Base-by-base conservation (phyloP, 1,140 invertebrate genomes). In the Campodea augens region DNA sequence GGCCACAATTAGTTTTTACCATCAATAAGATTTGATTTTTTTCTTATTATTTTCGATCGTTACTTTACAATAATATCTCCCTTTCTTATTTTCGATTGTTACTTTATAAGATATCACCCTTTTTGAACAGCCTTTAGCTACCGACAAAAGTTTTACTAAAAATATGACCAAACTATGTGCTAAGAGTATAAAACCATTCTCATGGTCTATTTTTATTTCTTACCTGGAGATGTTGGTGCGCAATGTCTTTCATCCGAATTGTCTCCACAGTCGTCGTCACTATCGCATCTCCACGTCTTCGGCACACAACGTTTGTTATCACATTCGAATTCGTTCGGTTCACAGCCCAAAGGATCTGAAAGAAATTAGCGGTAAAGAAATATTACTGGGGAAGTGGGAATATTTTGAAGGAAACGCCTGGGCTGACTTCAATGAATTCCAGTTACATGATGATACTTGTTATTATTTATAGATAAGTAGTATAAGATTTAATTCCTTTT, bases 311-410 rank as follows among this genome's bases (percentile, higher is more conserved):
- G 76, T 41, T 77, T 77, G 58, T 91, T 95, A 32, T 64, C 64
- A 60, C 91, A 96, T 43, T 78, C 71, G 63, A 83, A 92, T 62
- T 97, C 80, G 58, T 96, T 95, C 0, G 92, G 91, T 59, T 96
- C 83, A 60, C 90, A 97, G 12, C 75, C 76, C 29, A 69, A 66
- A 3, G 61, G 61, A 57, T 59, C 68, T 72, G 39, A 27, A 54
- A 47, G 42, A 38, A 45, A 38, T 27, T 43, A 18, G 22, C 21
- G 41, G 37, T 48, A 5, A 47, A 32, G 25, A 12, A 22, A 12
- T 12, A 18, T n/a, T 3, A 13, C 13, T 20, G n/a, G n/a, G n/a
- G n/a, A 32, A 32, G n/a, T 32, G 27, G 27, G 27, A 32, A 10
- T 32, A 32, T 32, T 10, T 7, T 32, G 27, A 10, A 10, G 7